Conservation (phyloP, 2,113 vertebrate species). For the Gobiocypris rarus region DNA sequence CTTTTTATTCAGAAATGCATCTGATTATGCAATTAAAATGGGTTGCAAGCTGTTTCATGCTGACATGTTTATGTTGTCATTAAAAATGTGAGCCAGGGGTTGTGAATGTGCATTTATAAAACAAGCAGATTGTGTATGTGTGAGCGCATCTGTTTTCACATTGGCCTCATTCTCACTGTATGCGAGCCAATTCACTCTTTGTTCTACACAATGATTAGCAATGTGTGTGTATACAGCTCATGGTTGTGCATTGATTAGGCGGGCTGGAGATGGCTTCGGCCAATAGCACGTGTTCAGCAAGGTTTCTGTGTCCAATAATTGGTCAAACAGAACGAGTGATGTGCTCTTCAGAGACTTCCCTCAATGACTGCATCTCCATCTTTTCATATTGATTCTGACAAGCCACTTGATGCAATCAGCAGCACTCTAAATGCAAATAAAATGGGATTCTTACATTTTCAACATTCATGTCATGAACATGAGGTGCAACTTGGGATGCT, state of each 20-base stretch:
- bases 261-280: background rate
- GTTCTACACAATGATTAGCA: slow-evolving; percentile 8
- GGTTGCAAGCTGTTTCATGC: background rate
- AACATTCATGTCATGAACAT: background rate
- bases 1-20: background rate
- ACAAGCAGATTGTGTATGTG: background rate
- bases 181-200: background rate
- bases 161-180: background rate
- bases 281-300: background rate
- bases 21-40: background rate
- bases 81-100: background rate
- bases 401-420: slow-evolving; percentile 23
- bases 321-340: background rate
- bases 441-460: background rate
- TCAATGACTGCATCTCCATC: background rate
- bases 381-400: slow-evolving; percentile 23
- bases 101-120: background rate
- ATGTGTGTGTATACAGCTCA: background rate
- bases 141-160: background rate
- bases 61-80: background rate
- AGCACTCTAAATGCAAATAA: slow-evolving; percentile 26
- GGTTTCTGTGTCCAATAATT: slow-evolving; percentile 18
- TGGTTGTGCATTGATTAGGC: background rate
- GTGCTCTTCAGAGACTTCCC: slow-evolving; percentile 15
- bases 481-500: background rate